Percentiles rank a stretch among this genome's conserved stretches.
phyloP scores from a whole-genome alignment of 2,888 invertebrate genomes.

The Iphiclides podalirius region DNA sequence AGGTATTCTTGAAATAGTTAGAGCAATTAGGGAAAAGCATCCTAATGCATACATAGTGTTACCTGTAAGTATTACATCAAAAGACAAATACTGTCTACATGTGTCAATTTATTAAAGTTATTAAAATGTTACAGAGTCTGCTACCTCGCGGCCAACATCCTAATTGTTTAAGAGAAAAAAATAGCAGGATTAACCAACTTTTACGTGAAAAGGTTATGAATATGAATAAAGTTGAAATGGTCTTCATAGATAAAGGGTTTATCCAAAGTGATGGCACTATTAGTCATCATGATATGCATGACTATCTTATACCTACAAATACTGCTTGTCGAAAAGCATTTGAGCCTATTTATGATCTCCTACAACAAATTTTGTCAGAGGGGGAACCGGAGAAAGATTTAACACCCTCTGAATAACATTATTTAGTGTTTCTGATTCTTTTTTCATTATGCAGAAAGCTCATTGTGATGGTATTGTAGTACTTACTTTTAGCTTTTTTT shows the following conservation, averaged over 20 bases:
- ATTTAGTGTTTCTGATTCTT: slow-evolving; percentile 32
- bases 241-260: slow-evolving; percentile 89
- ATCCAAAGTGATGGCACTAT: slow-evolving; percentile 89
- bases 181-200: slow-evolving; percentile 86
- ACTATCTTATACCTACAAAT: slow-evolving; percentile 93
- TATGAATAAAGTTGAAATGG: slow-evolving; percentile 86
- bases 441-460: slow-evolving; percentile 60
- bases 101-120: slow-evolving; percentile 19
- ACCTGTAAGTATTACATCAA: slow-evolving; percentile 83
- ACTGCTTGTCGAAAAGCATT: slow-evolving; percentile 93
- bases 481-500: slow-evolving; percentile 75
- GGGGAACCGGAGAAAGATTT: slow-evolving; percentile 87
- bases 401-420: slow-evolving; percentile 83
- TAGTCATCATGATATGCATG: slow-evolving; percentile 94
- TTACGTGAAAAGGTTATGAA: slow-evolving; percentile 83
- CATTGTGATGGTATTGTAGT: slow-evolving; percentile 72
- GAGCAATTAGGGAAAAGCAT: slow-evolving; percentile 86
- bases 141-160: slow-evolving; percentile 93
- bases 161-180: slow-evolving; percentile 89
- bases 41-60: slow-evolving; percentile 90
- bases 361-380: slow-evolving; percentile 88
- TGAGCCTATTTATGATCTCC: slow-evolving; percentile 89
- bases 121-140: slow-evolving; percentile 84
- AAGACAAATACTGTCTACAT: neutral
- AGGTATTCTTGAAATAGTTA: slow-evolving; percentile 89